phyloP scores from a whole-genome alignment of 2,797 vertebrate species.

The Potorous gilbertii region DNA sequence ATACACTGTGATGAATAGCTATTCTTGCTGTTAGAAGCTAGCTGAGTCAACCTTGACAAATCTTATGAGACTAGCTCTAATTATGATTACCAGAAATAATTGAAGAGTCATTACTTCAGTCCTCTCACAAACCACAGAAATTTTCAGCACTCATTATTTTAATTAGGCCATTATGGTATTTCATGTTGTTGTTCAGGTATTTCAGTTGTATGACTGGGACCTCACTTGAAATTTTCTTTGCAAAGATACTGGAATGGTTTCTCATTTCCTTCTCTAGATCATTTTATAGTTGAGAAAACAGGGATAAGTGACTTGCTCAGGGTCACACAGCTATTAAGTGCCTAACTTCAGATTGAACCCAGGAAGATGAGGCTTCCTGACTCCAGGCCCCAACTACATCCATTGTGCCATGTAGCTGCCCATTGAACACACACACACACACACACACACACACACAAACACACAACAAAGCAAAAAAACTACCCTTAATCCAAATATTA shows the following conservation, averaged over 20 bases:
- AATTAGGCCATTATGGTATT: neutral
- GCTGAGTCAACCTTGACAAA: neutral
- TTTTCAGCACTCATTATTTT: neutral
- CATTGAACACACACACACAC: neutral
- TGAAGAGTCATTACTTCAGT: neutral
- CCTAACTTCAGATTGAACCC: neutral
- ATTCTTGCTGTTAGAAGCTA: neutral
- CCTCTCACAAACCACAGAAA: neutral
- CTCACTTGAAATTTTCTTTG: neutral
- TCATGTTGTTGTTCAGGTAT: neutral
- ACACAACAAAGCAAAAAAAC: neutral
- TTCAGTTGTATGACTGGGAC: neutral
- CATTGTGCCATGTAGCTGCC: neutral
- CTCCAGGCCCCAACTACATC: neutral
- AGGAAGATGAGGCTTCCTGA: neutral
- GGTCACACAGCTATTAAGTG: neutral
- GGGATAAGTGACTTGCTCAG: neutral
- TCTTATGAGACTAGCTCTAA: neutral
- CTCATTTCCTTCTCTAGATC: neutral
- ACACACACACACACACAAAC: too few species aligned
- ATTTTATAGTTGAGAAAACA: neutral
- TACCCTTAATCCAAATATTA: neutral
- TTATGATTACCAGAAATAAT: neutral
- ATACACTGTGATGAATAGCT: neutral
- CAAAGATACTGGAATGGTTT: neutral